Conservation (phyloP, 2,888 invertebrate genomes). For the Eumacrocentrus americanus region DNA sequence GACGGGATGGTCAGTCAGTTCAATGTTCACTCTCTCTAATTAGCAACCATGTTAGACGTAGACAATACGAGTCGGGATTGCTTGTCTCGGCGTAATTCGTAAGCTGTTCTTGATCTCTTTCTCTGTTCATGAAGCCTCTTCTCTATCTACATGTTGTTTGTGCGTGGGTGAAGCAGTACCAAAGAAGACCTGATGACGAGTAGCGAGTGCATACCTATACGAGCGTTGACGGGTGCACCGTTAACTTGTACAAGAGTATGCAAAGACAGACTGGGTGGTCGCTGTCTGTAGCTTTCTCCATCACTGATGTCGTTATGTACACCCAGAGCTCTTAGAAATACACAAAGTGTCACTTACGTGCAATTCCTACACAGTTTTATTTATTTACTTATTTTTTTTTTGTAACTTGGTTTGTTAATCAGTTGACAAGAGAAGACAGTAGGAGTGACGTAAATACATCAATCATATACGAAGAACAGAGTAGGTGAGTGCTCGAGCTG, state of each 20-base stretch:
- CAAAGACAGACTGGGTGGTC: conserved; percentile 39
- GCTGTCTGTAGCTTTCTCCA: conserved; percentile 17
- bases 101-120: not conserved
- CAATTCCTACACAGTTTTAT: not conserved
- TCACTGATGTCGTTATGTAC: conserved; percentile 1
- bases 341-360: not conserved
- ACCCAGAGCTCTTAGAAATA: not conserved
- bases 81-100: conserved; percentile 53
- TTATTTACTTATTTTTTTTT: not conserved
- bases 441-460: too few relatives aligned
- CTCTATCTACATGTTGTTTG: too few relatives aligned
- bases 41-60: conserved; percentile 60
- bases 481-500: conserved; percentile 19
- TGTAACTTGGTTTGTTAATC: not conserved
- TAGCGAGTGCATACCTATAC: not conserved
- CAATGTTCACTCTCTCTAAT: too few relatives aligned
- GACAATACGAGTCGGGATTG: conserved; percentile 42
- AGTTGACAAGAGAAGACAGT: not conserved
- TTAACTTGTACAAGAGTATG: not conserved
- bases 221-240: too few relatives aligned
- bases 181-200: too few relatives aligned
- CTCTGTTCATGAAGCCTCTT: not conserved
- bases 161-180: too few relatives aligned
- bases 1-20: too few relatives aligned
- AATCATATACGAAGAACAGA: not conserved